Evolutionary conservation across 2,797 vertebrate genomes (phyloP), one percentile per base, ranked within the genome.

Genomic region (Uromys caudimaculatus): DNA sequence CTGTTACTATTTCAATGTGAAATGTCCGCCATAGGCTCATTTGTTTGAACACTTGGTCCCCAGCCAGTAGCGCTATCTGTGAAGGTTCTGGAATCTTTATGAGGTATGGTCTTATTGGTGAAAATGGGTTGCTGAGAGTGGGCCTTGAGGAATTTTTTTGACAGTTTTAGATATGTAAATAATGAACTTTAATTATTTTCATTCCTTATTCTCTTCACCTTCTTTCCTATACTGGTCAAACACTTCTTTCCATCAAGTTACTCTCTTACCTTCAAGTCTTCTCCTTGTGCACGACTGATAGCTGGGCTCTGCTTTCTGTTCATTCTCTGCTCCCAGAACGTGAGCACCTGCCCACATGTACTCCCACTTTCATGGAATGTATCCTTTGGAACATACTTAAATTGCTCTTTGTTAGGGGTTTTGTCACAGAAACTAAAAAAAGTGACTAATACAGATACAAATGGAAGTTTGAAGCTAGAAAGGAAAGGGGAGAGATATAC

Each of bases 401-500:
- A 21, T 16, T 71, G 35, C 44, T 54, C 35, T 24, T 71, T 54
- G 35, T 71, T 9, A 27, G 64, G 23, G 29, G 12, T 38, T 86
- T 86, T 50, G 11, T 69, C 35, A 69, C 84, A 86, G 35, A 47
- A 71, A 16, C 52, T 64, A 69, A 54, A 71, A 69, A 71, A n/a
- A 54, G 13, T 54, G 38, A 54, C 35, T 3, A 87, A 27, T 54
- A 71, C 12, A 71, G 21, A 89, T 73, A 62, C 17, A 71, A 78
- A 52, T 47, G n/a, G 32, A 90, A 96, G 19, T 81, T 93, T 84
- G 35, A 85, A 84, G 38, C 29, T 52, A 84, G 90, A 21, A 77
- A 38, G 58, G 27, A 4, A 76, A 16, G 32, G 69, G 71, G 38
- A 12, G 17, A 9, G 38, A 0, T n/a, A 0, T 14, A 71, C 77